phyloP scores from a whole-genome alignment of 2,113 vertebrate species.

The Formicarius rufipectus region DNA sequence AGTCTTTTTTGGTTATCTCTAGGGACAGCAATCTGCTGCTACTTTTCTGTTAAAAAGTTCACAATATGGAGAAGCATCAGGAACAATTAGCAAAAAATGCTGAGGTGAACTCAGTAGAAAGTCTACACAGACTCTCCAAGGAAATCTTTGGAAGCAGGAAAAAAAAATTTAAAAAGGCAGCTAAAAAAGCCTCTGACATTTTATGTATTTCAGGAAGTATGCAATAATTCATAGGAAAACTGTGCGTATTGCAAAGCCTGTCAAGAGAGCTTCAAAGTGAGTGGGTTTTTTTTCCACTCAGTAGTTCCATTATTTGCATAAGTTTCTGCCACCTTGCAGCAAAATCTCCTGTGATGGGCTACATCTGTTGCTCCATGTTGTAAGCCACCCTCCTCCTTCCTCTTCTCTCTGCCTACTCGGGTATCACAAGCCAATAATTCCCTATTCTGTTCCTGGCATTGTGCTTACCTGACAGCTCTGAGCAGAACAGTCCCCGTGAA shows the following conservation, averaged over 20 bases:
- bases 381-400: neutral
- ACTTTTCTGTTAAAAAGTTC: slow-evolving; percentile 57
- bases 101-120: slow-evolving; percentile 47
- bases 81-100: slow-evolving; percentile 63
- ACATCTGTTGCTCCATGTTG: slow-evolving; percentile 26
- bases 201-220: slow-evolving; percentile 20
- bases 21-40: slow-evolving; percentile 51
- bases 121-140: slow-evolving; percentile 27
- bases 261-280: neutral
- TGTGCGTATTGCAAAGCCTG: neutral
- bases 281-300: neutral
- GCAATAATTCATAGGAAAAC: slow-evolving; percentile 30
- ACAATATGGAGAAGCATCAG: slow-evolving; percentile 62
- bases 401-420: neutral
- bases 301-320: slow-evolving; percentile 27
- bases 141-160: slow-evolving; percentile 34
- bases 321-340: slow-evolving; percentile 31
- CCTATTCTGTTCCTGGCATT: neutral
- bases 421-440: neutral
- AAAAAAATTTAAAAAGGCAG: neutral
- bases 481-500: slow-evolving; percentile 10
- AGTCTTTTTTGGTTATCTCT: slow-evolving; percentile 16
- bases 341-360: slow-evolving; percentile 48
- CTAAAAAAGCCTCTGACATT: neutral
- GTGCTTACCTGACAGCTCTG: slow-evolving; percentile 34